These are phyloP conservation scores for Morbakka virulenta DNA, from an alignment of 30 jellyfish, hydroid and myxozoan species.

Conservation along the genomic window DNA sequence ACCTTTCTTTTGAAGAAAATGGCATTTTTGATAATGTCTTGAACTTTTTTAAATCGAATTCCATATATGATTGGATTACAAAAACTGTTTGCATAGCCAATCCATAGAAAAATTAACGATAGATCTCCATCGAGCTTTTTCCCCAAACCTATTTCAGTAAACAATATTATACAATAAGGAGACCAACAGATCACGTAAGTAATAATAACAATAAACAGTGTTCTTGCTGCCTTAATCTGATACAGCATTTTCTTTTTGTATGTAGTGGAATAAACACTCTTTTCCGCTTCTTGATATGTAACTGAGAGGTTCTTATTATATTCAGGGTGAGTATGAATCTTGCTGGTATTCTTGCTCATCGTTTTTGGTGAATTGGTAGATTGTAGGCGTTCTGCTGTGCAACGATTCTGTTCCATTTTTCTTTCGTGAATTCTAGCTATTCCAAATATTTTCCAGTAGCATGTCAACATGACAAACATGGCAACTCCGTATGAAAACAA, in stretches of 20 bases:
- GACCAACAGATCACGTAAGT: conserved; percentile 45
- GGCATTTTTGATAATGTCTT: too few relatives aligned
- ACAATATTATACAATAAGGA: conserved; percentile 37
- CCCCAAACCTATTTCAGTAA: conserved; percentile 19
- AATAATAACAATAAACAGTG: conserved; percentile 31
- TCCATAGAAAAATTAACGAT: conserved; percentile 35
- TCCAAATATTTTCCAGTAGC: conserved; percentile 1
- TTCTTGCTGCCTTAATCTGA: conserved; percentile 28
- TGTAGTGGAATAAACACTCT: too few relatives aligned
- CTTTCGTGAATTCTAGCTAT: conserved; percentile 16
- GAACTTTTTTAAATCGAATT: conserved; percentile 23
- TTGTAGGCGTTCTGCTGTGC: too few relatives aligned
- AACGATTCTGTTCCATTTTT: conserved; percentile 22
- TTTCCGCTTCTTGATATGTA: too few relatives aligned
- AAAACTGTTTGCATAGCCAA: conserved; percentile 45
- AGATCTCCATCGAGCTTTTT: neutral
- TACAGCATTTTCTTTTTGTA: too few relatives aligned
- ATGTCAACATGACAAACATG: neutral
- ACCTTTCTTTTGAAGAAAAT: too few relatives aligned
- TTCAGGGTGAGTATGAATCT: too few relatives aligned
- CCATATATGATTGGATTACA: conserved; percentile 24
- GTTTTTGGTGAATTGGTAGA: too few relatives aligned
- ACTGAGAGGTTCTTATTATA: too few relatives aligned
- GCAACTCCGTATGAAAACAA: conserved; percentile 41
- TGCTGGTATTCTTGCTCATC: too few relatives aligned